Conservation (phyloP, 2,797 vertebrate species). For the Acanthurus lineatus region DNA sequence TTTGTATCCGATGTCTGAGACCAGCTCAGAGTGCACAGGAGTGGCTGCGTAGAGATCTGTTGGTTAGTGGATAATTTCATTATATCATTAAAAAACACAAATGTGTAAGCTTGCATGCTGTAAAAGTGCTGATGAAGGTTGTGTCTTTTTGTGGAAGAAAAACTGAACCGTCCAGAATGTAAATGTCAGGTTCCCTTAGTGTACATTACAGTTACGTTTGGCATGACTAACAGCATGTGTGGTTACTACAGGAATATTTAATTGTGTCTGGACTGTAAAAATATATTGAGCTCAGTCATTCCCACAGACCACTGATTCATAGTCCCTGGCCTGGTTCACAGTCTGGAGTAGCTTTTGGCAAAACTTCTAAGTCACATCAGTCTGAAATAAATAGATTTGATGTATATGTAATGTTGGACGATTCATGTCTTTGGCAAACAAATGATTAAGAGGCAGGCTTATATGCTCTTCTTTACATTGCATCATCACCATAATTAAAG, state of each 20-base stretch:
- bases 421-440: constrained; percentile 42
- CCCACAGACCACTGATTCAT: constrained; percentile 55
- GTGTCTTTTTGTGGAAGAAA: neutral
- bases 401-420: constrained; percentile 35
- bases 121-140: neutral
- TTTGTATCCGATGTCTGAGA: constrained; percentile 73
- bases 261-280: constrained; percentile 53
- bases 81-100: constrained; percentile 22
- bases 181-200: neutral
- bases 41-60: constrained; percentile 63
- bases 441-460: constrained; percentile 1
- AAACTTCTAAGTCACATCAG: constrained; percentile 34
- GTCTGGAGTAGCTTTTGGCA: constrained; percentile 50
- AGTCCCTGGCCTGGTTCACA: constrained; percentile 29
- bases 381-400: constrained; percentile 33
- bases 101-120: neutral
- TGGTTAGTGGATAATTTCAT: constrained; percentile 30
- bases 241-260: constrained; percentile 47
- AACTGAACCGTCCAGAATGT: neutral
- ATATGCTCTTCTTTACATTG: constrained; percentile 5
- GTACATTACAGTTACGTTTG: constrained; percentile 22
- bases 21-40: constrained; percentile 63
- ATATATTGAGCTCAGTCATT: constrained; percentile 39
- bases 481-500: neutral
- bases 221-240: constrained; percentile 20